Conservation (phyloP, 2,888 invertebrate species). For the Dolichopus griseipennis region DNA sequence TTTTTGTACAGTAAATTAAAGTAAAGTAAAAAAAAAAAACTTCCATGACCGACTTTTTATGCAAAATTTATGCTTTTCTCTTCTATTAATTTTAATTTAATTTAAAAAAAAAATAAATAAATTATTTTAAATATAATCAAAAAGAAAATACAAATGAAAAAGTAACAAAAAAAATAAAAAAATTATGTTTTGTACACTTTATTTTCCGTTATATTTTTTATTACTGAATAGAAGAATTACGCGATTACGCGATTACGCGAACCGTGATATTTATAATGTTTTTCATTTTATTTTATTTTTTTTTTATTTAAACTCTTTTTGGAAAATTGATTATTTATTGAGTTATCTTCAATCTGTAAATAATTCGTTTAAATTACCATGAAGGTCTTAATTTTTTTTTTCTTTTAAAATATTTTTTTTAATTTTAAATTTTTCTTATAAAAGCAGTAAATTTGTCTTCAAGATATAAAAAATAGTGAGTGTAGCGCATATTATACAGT, state of each 20-base stretch:
- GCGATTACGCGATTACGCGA: background rate
- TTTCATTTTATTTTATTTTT: background rate
- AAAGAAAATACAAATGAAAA: too few species aligned
- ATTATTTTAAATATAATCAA: too few species aligned
- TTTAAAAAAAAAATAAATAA: too few species aligned
- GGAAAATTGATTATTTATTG: background rate
- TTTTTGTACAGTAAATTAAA: too few species aligned
- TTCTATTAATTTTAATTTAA: too few species aligned
- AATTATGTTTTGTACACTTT: background rate
- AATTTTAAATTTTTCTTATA: too few species aligned
- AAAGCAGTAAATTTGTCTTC: too few species aligned
- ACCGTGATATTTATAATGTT: background rate
- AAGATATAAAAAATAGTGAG: too few species aligned
- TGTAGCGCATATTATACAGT: too few species aligned
- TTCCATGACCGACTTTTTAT: too few species aligned
- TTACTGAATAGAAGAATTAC: background rate
- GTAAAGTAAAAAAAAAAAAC: too few species aligned
- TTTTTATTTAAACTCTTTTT: background rate
- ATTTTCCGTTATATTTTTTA: background rate
- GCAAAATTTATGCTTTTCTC: background rate
- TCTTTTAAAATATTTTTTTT: background rate
- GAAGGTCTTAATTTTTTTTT: background rate
- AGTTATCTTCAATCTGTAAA: background rate
- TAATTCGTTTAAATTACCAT: constrained; percentile 4
- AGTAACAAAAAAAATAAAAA: too few species aligned